phyloP scores from a whole-genome alignment of 2,797 vertebrate genomes.

The Agapornis canus region DNA sequence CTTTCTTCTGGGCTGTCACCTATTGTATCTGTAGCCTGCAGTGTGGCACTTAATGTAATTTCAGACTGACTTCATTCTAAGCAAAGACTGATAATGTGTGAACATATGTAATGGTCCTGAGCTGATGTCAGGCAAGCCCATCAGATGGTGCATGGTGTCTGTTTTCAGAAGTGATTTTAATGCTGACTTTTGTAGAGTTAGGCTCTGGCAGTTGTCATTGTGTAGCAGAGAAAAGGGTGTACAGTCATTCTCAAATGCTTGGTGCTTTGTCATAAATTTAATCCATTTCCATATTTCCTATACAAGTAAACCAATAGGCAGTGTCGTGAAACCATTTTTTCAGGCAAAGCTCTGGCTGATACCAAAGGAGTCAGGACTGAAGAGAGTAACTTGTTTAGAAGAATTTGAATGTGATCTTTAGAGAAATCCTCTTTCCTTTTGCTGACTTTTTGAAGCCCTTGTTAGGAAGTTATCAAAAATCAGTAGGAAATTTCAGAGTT shows the following conservation, averaged over 20 bases:
- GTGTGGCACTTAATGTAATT: not conserved
- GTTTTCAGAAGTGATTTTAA: not conserved
- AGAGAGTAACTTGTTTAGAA: not conserved
- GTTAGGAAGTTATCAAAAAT: not conserved
- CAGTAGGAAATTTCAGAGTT: not conserved
- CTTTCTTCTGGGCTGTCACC: not conserved
- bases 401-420: constrained; percentile 41
- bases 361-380: not conserved
- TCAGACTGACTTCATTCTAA: not conserved
- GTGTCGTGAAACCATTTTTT: constrained; percentile 36
- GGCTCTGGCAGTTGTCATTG: not conserved
- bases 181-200: not conserved
- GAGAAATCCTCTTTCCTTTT: not conserved
- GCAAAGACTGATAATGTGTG: not conserved
- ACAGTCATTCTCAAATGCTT: not conserved
- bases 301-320: constrained; percentile 28
- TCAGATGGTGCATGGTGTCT: not conserved
- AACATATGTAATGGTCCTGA: not conserved
- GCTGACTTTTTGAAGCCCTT: not conserved
- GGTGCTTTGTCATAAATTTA: constrained; percentile 27
- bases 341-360: constrained; percentile 31
- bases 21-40: not conserved
- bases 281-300: constrained; percentile 51
- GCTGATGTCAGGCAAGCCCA: not conserved
- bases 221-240: not conserved